phyloP scores from a whole-genome alignment of 2,113 vertebrate genomes.

The Eolophus roseicapilla region DNA sequence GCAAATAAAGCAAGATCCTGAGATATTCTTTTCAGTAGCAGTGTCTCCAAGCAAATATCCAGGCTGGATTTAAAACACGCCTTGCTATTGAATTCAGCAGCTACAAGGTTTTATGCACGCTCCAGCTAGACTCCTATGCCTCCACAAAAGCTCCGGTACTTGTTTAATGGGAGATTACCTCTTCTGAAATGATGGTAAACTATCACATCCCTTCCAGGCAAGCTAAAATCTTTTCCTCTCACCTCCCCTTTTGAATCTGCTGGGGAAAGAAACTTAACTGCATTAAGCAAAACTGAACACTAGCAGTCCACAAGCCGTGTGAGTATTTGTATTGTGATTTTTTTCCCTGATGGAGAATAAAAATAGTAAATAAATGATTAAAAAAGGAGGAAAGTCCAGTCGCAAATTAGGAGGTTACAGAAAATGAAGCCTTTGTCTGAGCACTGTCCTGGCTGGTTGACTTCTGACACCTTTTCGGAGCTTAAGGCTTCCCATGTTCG shows the following conservation, averaged over 20 bases:
- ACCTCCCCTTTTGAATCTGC: neutral
- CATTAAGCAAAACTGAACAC: neutral
- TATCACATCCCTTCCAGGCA: neutral
- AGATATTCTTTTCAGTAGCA: neutral
- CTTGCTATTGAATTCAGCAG: neutral
- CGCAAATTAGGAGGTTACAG: neutral
- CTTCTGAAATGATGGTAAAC: neutral
- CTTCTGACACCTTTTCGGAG: constrained; percentile 28
- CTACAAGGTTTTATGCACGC: neutral
- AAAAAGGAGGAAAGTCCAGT: accelerated
- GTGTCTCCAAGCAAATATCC: neutral
- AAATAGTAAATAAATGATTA: neutral
- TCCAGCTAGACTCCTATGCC: neutral
- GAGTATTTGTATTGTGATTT: neutral
- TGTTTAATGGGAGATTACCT: neutral
- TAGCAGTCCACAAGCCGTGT: neutral
- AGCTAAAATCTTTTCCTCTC: neutral
- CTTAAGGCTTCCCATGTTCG: neutral
- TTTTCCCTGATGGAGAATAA: neutral
- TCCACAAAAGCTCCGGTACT: neutral
- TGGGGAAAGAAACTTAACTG: neutral
- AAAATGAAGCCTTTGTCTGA: neutral
- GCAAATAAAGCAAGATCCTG: neutral
- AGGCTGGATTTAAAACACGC: neutral
- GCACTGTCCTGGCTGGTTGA: neutral